phyloP scores from a whole-genome alignment of 2,113 vertebrate species.

The Natator depressus region DNA sequence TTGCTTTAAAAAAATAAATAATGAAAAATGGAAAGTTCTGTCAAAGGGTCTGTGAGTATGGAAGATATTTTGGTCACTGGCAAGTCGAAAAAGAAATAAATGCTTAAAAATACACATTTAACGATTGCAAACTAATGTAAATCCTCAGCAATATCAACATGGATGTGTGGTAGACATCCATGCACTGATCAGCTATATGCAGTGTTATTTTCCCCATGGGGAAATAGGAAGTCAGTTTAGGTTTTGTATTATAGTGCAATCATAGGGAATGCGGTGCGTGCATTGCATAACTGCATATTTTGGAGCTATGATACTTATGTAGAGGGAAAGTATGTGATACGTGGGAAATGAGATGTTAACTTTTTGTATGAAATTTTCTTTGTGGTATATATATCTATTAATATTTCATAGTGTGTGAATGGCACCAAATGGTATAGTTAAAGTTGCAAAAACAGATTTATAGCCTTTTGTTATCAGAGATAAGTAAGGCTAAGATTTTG shows the following conservation, averaged over 20 bases:
- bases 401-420: background rate
- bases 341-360: background rate
- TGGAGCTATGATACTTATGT: background rate
- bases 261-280: background rate
- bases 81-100: background rate
- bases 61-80: background rate
- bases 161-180: rapidly evolving
- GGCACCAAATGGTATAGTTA: background rate
- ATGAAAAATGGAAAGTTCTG: background rate
- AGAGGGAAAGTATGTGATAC: background rate
- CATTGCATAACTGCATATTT: background rate
- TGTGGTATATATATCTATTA: background rate
- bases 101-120: background rate
- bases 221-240: background rate
- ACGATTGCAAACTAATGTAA: background rate
- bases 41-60: background rate
- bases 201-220: background rate
- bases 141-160: background rate
- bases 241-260: background rate
- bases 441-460: background rate
- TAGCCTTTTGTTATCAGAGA: background rate
- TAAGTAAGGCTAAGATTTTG: background rate
- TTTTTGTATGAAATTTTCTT: background rate
- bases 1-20: background rate
- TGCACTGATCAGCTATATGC: background rate